Percentiles rank a stretch among this genome's conserved stretches.
Conservation (phyloP, 2,888 invertebrate genomes). For the Troilus luridus region DNA sequence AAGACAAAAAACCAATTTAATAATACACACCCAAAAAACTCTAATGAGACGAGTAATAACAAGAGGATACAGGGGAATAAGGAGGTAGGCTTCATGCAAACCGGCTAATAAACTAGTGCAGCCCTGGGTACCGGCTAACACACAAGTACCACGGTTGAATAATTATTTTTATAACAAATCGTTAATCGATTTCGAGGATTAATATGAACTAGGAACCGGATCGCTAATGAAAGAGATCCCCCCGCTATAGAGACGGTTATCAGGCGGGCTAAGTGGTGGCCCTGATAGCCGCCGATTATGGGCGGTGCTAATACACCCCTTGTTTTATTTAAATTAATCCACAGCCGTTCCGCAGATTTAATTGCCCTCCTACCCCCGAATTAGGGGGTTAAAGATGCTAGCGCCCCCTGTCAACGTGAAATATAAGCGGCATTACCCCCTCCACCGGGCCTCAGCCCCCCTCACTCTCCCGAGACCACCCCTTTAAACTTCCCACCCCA, state of each 20-base stretch:
- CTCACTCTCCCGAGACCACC: not conserved
- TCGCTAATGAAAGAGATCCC: not conserved
- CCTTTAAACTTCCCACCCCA: not conserved
- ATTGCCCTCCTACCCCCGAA: constrained; percentile 35
- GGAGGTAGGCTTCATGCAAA: too few relatives aligned
- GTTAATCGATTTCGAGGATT: not conserved
- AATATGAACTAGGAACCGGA: not conserved
- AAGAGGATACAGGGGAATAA: too few relatives aligned
- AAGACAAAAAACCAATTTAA: too few relatives aligned
- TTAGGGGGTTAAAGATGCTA: constrained; percentile 47
- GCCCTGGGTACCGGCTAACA: too few relatives aligned
- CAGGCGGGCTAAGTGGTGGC: not conserved
- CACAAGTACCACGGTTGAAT: too few relatives aligned
- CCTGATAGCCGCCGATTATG: constrained; percentile 31
- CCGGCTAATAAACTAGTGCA: too few relatives aligned
- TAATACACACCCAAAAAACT: too few relatives aligned
- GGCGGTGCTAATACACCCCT: constrained; percentile 32
- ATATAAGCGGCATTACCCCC: constrained; percentile 39
- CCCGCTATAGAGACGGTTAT: not conserved
- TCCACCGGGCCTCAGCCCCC: not conserved
- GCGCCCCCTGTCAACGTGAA: constrained; percentile 33
- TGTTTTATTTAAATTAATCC: constrained; percentile 49
- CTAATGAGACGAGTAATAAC: too few relatives aligned
- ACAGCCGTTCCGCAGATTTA: constrained; percentile 24
- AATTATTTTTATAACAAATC: not conserved